Evolutionary conservation across 2,113 vertebrate species (phyloP), one percentile per base, ranked within the genome.

Genomic region (Protomyctophum bolini): DNA sequence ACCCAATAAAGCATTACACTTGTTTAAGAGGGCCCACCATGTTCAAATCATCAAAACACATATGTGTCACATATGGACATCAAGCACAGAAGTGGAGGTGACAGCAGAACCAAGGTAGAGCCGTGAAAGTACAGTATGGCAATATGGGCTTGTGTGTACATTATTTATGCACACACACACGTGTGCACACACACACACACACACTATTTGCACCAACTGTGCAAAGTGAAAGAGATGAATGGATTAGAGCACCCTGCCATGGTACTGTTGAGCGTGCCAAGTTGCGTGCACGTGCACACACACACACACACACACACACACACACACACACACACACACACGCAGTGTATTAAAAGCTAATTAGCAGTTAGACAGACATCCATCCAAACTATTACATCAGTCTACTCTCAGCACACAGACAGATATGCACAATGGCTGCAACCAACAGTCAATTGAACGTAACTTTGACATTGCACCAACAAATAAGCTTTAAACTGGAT

Each of bases 201-300:
- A 21, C 21, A 21, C 21, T 21, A 21, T 21, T 21, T 21, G 21
- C 21, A 21, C 21, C 21, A 21, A 21, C 21, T 21, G 71, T 72
- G 63, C 55, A 69, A 74, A 58, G 14, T 83, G 71, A 80, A 46
- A 41, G 55, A 63, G 77, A 80, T 80, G 58, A 84, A 56, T 50
- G 77, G 82, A 84, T 77, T 83, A 80, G 41, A 69, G 57, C 12
- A 61, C 63, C 65, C 71, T 59, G 47, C 71, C 6, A 2, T 6
- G 50, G 15, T 21, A 15, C 3, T 51, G 33, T 41, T 41, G 52
- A 54, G 11, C 11, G 8, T 11, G n/a, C 8, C 11, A 21, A 21
- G 21, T 21, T 21, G 21, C 51, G n/a, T 10, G 8, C 51, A 56
- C 54, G 15, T 14, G 8, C n/a, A 56, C 55, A 15, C 55, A 56